phyloP scores from a whole-genome alignment of 1,140 invertebrate species.

The Bombus superbus region DNA sequence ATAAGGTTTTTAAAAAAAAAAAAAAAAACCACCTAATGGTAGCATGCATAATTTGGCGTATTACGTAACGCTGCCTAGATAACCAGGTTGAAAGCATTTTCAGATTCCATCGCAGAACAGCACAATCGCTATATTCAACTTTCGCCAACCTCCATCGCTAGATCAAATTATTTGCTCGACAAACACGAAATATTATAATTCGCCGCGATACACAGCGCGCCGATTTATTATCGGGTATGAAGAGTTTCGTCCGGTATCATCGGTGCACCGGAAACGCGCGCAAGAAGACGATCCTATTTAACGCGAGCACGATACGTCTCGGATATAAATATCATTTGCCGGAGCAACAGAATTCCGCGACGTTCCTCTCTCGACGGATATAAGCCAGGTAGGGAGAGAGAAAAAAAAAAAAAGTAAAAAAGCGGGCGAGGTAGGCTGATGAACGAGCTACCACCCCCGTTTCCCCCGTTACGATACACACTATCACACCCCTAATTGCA shows the following conservation, averaged over 20 bases:
- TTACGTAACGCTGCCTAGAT: background rate
- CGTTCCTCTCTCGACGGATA: background rate
- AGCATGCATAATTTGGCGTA: too few relatives aligned
- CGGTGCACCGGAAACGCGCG: background rate
- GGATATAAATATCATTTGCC: background rate
- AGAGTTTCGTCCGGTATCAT: background rate
- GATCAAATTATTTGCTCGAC: background rate
- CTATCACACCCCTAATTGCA: slow-evolving; percentile 26
- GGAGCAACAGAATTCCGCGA: background rate
- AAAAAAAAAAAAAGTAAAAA: too few relatives aligned
- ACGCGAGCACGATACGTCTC: background rate
- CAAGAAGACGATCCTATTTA: background rate
- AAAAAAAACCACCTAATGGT: too few relatives aligned
- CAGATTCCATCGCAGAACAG: background rate
- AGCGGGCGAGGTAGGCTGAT: background rate
- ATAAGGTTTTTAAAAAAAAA: too few relatives aligned
- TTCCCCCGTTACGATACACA: background rate
- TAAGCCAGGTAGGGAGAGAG: background rate
- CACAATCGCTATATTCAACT: background rate
- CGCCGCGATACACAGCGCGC: background rate
- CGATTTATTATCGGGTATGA: background rate
- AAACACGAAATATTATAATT: background rate
- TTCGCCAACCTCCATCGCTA: background rate
- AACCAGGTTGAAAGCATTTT: slow-evolving; percentile 1
- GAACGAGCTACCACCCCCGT: background rate